A percentile compares a stretch with the other conserved stretches of the same genome.
phyloP scores from a whole-genome alignment of 2,113 vertebrate genomes.

The Archocentrus centrarchus region DNA sequence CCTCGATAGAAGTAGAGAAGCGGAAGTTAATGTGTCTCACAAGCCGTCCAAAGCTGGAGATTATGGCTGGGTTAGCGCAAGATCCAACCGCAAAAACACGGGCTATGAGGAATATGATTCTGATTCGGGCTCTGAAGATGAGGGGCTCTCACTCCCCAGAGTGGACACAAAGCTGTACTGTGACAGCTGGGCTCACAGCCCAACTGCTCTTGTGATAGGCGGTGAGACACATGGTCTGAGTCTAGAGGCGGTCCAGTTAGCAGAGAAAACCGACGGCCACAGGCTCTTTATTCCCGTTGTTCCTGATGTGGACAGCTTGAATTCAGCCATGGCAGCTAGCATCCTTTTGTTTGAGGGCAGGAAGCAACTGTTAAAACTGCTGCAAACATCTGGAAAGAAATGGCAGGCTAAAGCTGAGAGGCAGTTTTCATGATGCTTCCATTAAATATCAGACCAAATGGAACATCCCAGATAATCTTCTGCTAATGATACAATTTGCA shows the following conservation, averaged over 20 bases:
- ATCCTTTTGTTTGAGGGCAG: slow-evolving; percentile 92
- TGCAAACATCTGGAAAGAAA: slow-evolving; percentile 51
- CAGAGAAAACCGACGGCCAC: slow-evolving; percentile 80
- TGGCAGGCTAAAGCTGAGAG: slow-evolving; percentile 25
- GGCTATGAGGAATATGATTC: slow-evolving; percentile 63
- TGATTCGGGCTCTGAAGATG: slow-evolving; percentile 39
- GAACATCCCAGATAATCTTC: neutral
- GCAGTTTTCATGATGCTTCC: slow-evolving; percentile 12
- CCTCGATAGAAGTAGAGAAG: slow-evolving; percentile 1
- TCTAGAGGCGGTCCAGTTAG: slow-evolving; percentile 82
- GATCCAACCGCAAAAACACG: slow-evolving; percentile 14
- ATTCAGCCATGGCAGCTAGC: slow-evolving; percentile 90
- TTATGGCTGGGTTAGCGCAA: slow-evolving; percentile 74
- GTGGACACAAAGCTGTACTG: slow-evolving; percentile 82
- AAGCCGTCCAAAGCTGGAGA: slow-evolving; percentile 62
- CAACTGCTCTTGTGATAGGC: slow-evolving; percentile 87
- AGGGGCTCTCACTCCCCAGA: slow-evolving; percentile 55
- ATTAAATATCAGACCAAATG: neutral
- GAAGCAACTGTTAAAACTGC: slow-evolving; percentile 80
- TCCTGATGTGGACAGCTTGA: slow-evolving; percentile 88
- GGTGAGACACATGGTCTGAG: slow-evolving; percentile 91
- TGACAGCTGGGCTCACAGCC: slow-evolving; percentile 81
- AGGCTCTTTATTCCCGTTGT: slow-evolving; percentile 86
- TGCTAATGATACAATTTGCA: slow-evolving; percentile 2
- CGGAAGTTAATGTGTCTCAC: neutral